Evolutionary conservation across 2,888 invertebrate genomes (phyloP), one percentile per base, ranked within the genome.

Genomic region (Cerceris ruficornis): DNA sequence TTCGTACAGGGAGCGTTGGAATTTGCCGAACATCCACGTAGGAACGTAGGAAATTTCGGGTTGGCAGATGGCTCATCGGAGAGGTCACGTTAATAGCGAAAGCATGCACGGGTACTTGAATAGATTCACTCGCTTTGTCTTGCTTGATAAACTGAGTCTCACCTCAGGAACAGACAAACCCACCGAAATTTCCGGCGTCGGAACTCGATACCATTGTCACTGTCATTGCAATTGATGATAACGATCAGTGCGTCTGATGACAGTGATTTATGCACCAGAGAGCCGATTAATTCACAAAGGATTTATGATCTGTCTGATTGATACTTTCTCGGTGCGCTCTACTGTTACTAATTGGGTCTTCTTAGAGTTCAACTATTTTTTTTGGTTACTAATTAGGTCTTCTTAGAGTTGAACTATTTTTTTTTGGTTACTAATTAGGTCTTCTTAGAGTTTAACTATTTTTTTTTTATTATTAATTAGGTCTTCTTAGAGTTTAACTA

Each of bases 81-180:
- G 69, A 72, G 73, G 76, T 74, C 73, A 67, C 65, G 67, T 75
- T 82, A 84, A 80, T 75, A 64, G 68, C 70, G 69, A 82, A 71
- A 81, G 74, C 72, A 77, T 70, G 82, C 77, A 43, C 69, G 54
- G 74, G 43, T 84, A 78, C 75, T 81, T 67, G 70, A 82, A 83
- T 74, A 50, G 84, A 84, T 84, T 78, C 81, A 69, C 69, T 79
- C 70, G 82, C 83, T 83, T 81, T 81, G 84, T 83, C 59, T 52
- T 15, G 8, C n/a, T 43, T 42, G 69, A 68, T 80, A 78, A 80
- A 75, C 66, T 70, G 62, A 46, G 7, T 69, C 72, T 66, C 75
- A 67, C 71, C 83, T 83, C 75, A 69, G 72, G 39, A 83, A 61
- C 66, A 59, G 69, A 60, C 64, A 50, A 65, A 49, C n/a, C 57